Evolutionary conservation across 1,140 invertebrate genomes (phyloP), one percentile per base, ranked within the genome.

Genomic region (Leptopilina boulardi): DNA sequence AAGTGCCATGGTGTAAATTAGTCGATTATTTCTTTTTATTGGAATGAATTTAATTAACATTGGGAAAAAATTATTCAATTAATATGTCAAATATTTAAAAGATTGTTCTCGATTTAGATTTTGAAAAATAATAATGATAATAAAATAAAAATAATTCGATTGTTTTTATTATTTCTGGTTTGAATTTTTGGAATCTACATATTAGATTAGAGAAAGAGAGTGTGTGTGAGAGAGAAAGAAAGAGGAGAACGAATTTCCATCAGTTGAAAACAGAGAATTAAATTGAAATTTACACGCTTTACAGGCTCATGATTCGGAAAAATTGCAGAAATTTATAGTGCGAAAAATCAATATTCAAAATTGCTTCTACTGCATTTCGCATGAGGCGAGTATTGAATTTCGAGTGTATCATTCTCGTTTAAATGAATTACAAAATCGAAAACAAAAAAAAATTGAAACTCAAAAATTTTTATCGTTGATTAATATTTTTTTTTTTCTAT

Each of bases 291-390:
- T 66, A 18, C 11, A 13, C 21, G 23, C 23, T 66, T 66, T 30
- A 66, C 23, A 30, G 56, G 13, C 4, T 26, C 11, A 21, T 11
- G 23, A 66, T 66, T 66, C 56, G 56, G 56, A 66, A 66, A 66
- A 66, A 66, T 30, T 26, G 56, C n/a, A 9, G 56, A n/a, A 66
- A 66, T 15, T 66, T 26, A 66, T 66, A 30, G 56, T 66, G 9
- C 21, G 10, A 30, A 66, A 15, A 30, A 30, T 66, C 56, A 13
- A 13, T 66, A 66, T 30, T 66, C 56, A 66, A 30, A 66, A 66
- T 26, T 11, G 23, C 23, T 66, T n/a, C 11, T 23, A 66, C 21
- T 21, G 23, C 56, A 66, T 66, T 66, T 66, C 23, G n/a, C n/a
- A n/a, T n/a, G n/a, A n/a, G n/a, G n/a, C 47, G 26, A 11, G 13